A percentile compares a stretch with the other conserved stretches of the same genome.
Evolutionary conservation across 2,797 vertebrate species (phyloP).

Genomic region (Mormyrus hasselquistii): DNA sequence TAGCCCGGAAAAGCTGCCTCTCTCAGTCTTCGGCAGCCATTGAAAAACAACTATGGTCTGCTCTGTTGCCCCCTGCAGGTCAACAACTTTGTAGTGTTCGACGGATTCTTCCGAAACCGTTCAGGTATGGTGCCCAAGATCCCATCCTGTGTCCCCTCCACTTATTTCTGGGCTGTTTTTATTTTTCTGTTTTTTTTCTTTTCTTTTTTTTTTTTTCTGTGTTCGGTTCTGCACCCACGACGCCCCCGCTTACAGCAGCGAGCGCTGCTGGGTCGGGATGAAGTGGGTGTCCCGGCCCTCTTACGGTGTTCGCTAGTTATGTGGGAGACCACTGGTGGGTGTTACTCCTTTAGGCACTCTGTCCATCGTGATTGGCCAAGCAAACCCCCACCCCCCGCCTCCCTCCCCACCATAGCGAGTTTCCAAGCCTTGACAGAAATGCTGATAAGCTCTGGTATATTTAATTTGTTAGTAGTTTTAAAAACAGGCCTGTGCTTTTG

Average conservation of each 20-base stretch:
- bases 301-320: neutral
- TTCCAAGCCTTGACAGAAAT: neutral
- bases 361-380: neutral
- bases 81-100: slow-evolving; percentile 92
- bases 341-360: neutral
- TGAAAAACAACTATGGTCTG: neutral
- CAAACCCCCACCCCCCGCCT: neutral
- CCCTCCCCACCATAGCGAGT: neutral
- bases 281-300: neutral
- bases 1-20: neutral
- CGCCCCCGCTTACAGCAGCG: neutral
- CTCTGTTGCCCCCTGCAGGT: slow-evolving; percentile 58
- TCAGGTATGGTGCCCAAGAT: slow-evolving; percentile 57
- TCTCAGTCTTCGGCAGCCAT: neutral
- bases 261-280: neutral
- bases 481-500: neutral
- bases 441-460: neutral
- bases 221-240: neutral
- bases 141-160: neutral
- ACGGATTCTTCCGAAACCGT: slow-evolving; percentile 80
- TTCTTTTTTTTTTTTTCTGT: neutral
- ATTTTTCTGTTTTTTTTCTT: neutral
- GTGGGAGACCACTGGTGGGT: neutral
- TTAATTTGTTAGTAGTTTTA: neutral
- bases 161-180: neutral